Conservation (phyloP, 2,797 vertebrate genomes). For the Eptatretus atami region DNA sequence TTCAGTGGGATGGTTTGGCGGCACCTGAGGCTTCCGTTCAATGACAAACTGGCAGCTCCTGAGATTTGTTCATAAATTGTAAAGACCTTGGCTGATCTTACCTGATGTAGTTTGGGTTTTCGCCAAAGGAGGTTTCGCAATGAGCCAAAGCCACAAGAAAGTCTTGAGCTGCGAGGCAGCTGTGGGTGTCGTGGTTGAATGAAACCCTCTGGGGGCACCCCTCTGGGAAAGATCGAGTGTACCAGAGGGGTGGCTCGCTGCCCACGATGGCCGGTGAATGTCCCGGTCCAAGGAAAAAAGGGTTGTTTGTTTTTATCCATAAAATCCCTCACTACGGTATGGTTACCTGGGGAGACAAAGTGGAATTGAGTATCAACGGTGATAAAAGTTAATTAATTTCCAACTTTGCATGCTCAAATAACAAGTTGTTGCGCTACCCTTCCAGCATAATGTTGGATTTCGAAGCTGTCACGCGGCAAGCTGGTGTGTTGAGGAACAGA, state of each 20-base stretch:
- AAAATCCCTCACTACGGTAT: conserved; percentile 20
- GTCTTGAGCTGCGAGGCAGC: conserved; percentile 22
- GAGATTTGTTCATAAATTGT: neutral
- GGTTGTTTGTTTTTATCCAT: conserved; percentile 30
- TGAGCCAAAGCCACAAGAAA: conserved; percentile 19
- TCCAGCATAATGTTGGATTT: conserved; percentile 26
- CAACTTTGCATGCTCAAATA: too few relatives aligned
- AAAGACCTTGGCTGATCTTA: conserved; percentile 8
- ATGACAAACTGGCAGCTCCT: too few relatives aligned
- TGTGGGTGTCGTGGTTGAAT: conserved; percentile 20
- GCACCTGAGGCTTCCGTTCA: too few relatives aligned
- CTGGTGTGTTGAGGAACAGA: conserved; percentile 11
- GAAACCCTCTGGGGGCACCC: conserved; percentile 19
- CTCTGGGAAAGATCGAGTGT: conserved; percentile 21
- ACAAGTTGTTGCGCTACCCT: conserved; percentile 13
- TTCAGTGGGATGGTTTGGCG: too few relatives aligned
- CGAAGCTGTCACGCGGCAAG: conserved; percentile 17
- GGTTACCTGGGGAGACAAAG: conserved; percentile 17
- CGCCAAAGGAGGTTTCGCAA: conserved; percentile 29
- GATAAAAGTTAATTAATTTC: neutral
- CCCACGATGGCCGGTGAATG: conserved; percentile 27
- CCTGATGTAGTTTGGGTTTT: conserved; percentile 36
- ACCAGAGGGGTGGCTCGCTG: conserved; percentile 15
- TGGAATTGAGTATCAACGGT: too few relatives aligned
- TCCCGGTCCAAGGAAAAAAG: conserved; percentile 25